Percentiles rank a stretch among this genome's conserved stretches.
Conservation (phyloP, 1,140 invertebrate genomes). For the Cylas formicarius region DNA sequence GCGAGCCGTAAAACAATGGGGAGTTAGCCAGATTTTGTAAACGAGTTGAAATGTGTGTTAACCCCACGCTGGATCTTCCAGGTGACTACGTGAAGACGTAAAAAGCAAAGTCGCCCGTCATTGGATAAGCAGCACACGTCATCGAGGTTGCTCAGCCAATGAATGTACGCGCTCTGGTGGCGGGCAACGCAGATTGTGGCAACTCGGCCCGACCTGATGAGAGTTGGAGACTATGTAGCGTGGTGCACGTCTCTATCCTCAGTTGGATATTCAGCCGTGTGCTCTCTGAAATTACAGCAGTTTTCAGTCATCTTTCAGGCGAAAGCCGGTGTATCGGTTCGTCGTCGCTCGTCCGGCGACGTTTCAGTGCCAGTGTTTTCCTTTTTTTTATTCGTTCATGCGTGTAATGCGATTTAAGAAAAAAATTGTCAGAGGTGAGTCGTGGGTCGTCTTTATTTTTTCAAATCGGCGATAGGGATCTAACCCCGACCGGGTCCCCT, state of each 20-base stretch:
- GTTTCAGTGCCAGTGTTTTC: not conserved
- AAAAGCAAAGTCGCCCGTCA: slow-evolving; percentile 27
- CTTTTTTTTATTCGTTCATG: slow-evolving; percentile 5
- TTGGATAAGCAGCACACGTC: slow-evolving; percentile 37
- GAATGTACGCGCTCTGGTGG: slow-evolving; percentile 28
- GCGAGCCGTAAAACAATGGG: too few relatives aligned
- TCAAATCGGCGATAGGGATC: too few relatives aligned
- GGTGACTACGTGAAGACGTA: slow-evolving; percentile 33
- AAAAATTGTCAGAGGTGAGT: slow-evolving; percentile 11
- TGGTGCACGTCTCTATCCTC: slow-evolving; percentile 31
- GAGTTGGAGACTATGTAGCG: slow-evolving; percentile 30
- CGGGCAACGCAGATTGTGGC: slow-evolving; percentile 37
- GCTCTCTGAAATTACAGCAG: slow-evolving; percentile 16
- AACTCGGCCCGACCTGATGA: slow-evolving; percentile 35
- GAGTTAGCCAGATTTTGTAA: too few relatives aligned
- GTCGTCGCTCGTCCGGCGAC: slow-evolving; percentile 2
- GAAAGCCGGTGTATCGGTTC: slow-evolving; percentile 11
- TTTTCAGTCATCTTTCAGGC: slow-evolving; percentile 16
- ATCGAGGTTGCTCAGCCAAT: slow-evolving; percentile 36
- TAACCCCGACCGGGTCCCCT: slow-evolving; percentile 11
- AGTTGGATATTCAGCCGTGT: slow-evolving; percentile 13
- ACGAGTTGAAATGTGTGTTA: too few relatives aligned
- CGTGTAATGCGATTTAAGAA: slow-evolving; percentile 17
- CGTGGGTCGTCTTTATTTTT: slow-evolving; percentile 9
- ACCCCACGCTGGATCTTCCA: slow-evolving; percentile 34